Conservation (phyloP, 2,797 vertebrate genomes). For the Carcharodon carcharias region DNA sequence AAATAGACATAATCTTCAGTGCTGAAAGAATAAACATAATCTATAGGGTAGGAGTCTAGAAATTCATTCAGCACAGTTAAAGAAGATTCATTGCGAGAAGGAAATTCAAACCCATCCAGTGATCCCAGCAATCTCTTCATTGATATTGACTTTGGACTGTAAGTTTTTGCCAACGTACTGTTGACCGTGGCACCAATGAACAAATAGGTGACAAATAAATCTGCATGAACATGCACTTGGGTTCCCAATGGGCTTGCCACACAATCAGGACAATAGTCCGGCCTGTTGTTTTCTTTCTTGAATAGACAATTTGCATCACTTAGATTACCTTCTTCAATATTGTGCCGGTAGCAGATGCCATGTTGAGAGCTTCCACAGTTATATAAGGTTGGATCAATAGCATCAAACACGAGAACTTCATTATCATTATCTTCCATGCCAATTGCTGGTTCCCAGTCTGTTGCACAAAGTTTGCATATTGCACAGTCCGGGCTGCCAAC, state of each 20-base stretch:
- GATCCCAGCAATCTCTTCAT: constrained; percentile 74
- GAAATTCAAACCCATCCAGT: constrained; percentile 68
- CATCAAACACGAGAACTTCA: constrained; percentile 72
- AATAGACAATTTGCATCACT: constrained; percentile 68
- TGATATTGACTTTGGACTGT: constrained; percentile 76
- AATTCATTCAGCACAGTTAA: constrained; percentile 72
- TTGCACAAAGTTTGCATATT: constrained; percentile 67
- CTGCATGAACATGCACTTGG: constrained; percentile 70
- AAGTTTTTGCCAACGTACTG: constrained; percentile 62
- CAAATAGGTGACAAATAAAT: constrained; percentile 67
- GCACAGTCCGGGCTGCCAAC: constrained; percentile 63
- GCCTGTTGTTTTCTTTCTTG: constrained; percentile 58
- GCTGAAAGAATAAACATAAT: constrained; percentile 78
- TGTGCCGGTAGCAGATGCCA: constrained; percentile 79
- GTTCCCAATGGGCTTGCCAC: constrained; percentile 83
- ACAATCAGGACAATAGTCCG: constrained; percentile 74
- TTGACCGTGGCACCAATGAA: constrained; percentile 79
- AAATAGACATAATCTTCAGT: constrained; percentile 75
- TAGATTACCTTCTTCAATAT: constrained; percentile 47
- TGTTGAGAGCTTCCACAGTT: constrained; percentile 75
- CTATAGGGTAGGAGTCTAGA: constrained; percentile 66
- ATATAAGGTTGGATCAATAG: constrained; percentile 70
- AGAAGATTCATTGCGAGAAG: constrained; percentile 53
- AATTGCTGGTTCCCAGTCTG: constrained; percentile 41
- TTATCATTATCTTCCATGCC: constrained; percentile 65